phyloP scores from a whole-genome alignment of 2,888 invertebrate species.

The Clistopyga incitator region DNA sequence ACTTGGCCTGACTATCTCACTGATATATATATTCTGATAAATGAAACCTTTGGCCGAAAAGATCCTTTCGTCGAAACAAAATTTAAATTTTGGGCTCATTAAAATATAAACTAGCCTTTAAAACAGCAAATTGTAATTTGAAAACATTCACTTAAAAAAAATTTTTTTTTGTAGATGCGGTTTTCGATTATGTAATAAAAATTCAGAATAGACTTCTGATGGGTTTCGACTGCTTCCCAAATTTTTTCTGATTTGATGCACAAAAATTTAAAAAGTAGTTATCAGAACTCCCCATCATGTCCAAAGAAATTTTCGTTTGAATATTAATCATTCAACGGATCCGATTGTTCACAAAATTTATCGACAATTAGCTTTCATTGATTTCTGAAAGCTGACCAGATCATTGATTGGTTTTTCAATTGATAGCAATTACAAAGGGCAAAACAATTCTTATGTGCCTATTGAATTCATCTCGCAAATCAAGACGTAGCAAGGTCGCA shows the following conservation, averaged over 20 bases:
- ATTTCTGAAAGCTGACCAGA: background rate
- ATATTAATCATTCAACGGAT: background rate
- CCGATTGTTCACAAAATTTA: background rate
- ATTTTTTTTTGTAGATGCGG: too few relatives aligned
- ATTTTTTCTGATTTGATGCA: too few relatives aligned
- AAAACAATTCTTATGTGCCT: background rate
- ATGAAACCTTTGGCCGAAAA: too few relatives aligned
- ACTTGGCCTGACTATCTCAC: background rate
- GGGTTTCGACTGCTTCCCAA: too few relatives aligned
- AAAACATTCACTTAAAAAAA: too few relatives aligned
- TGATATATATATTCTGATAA: background rate
- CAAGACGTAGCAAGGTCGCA: conserved; percentile 2
- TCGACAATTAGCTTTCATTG: background rate
- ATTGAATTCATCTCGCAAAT: conserved; percentile 26
- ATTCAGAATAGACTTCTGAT: too few relatives aligned
- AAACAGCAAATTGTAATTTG: too few relatives aligned
- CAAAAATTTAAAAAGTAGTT: too few relatives aligned
- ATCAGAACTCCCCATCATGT: background rate
- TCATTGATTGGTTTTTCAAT: background rate
- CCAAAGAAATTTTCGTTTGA: background rate
- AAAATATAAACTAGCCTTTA: too few relatives aligned
- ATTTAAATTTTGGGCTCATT: too few relatives aligned
- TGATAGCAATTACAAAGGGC: background rate
- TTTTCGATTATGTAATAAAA: too few relatives aligned
- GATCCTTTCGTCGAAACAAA: too few relatives aligned